Base-by-base conservation (phyloP, 2,113 vertebrate species). In the Pleuronectes platessa region DNA sequence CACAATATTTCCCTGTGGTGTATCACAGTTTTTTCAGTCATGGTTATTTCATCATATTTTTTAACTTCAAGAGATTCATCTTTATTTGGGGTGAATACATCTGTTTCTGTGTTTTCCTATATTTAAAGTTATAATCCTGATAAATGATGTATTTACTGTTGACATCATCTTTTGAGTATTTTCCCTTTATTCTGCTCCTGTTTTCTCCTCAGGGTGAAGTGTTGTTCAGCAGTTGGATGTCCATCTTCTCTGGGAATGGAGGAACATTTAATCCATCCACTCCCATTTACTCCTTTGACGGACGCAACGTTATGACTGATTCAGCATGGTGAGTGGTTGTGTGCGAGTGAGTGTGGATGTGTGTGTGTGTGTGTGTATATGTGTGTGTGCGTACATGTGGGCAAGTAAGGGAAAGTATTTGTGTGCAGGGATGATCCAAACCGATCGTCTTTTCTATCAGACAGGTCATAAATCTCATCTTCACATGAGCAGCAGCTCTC, bases 261-360 rank as follows among this genome's bases (percentile, higher is more conserved):
- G 97, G 95, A 15, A 90, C 89, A 0, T 94, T 97, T 61, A 84
- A 90, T 73, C 90, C 95, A 0, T 90, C 94, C 0, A 60, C 91
- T 3, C 94, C 94, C 59, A 95, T 99, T 90, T 94, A 97, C 81
- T 97, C 97, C 23, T 99, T 98, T 0, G 96, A 99, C 0, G 96
- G 97, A 74, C 94, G 94, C 27, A 94, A 98, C 1, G 92, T 99
- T 75, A 88, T 97, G 79, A 93, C 77, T 23, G 95, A 98, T 69
- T 82, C 86, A 0, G 79, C 94, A 15, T 99, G 97, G 97, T 99
- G 92, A 93, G 96, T 68, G 26, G 24, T 24, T 61, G 14, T 40
- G 23, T 74, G 51, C 18, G 7, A 35, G 23, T 31, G 54, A 13
- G 96, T 66, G 37, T 54, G 11, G 24, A 15, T 71, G 20, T 73